These are phyloP conservation scores for Incurvaria masculella DNA, from an alignment of 2,888 invertebrate species.

Conservation along the genomic window DNA sequence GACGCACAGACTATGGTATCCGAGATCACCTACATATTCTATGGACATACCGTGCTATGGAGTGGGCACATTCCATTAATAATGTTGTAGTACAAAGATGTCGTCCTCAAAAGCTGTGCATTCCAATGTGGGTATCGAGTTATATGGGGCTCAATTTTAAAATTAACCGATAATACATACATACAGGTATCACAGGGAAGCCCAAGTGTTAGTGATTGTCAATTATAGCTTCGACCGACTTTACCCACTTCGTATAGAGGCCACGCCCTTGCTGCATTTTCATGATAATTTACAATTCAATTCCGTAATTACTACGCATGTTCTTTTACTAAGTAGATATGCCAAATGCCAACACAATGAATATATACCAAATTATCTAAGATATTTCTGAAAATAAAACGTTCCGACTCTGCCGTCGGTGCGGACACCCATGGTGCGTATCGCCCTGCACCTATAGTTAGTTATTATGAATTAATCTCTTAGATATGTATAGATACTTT, in stretches of 20 bases:
- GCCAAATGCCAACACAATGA: background rate
- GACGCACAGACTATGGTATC: too few relatives aligned
- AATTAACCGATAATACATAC: background rate
- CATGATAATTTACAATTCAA: too few relatives aligned
- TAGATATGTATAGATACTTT: slow-evolving; percentile 46
- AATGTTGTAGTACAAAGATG: too few relatives aligned
- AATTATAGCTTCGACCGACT: background rate
- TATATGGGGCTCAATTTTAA: background rate
- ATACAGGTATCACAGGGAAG: background rate
- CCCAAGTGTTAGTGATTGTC: background rate
- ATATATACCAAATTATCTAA: background rate
- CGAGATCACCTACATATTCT: too few relatives aligned
- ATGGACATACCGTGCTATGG: too few relatives aligned
- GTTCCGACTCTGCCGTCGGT: background rate
- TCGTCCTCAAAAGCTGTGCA: background rate
- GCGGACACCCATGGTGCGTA: too few relatives aligned
- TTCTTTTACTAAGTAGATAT: background rate
- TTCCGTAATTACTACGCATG: too few relatives aligned
- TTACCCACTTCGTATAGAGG: too few relatives aligned
- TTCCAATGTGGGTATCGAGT: background rate
- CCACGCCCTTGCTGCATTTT: too few relatives aligned
- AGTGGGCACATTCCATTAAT: too few relatives aligned
- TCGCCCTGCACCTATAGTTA: slow-evolving; percentile 44
- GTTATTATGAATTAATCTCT: slow-evolving; percentile 37
- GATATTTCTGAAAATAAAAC: background rate